Evolutionary conservation across 2,888 invertebrate genomes (phyloP), one percentile per base, ranked within the genome.

Genomic region (Timandra comae): DNA sequence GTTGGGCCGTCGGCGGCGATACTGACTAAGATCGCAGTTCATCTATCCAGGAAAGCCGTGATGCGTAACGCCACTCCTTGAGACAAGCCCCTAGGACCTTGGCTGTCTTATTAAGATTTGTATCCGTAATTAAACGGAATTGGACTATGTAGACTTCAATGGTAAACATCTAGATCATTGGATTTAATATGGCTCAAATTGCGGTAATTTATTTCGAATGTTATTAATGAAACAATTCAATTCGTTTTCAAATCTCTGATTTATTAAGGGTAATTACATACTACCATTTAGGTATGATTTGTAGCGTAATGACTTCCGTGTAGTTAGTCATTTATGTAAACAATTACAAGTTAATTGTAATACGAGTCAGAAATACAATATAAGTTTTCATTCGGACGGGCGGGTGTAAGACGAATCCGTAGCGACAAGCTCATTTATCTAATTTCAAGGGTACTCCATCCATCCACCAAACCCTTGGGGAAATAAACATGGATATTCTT

Each of bases 71-170:
- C 57, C 84, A 43, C 81, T 55, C 84, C 84, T 64, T 34, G 19
- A 31, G 63, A 45, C 77, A 52, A 66, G 63, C 77, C 82, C 58
- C 46, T 38, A 43, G 43, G 71, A 75, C 84, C 84, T 84, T 81
- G 81, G 56, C 52, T 62, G 52, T 67, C 61, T 61, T 65, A 62
- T 57, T 63, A 59, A 56, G 56, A 57, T 55, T 52, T 51, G 52
- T 56, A 46, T 37, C 37, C 50, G 52, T 60, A 67, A 72, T 69
- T 61, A 63, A 61, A 59, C 47, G 43, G 43, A 55, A 58, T 63
- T 49, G 41, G 54, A 44, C 48, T 49, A 43, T 56, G 39, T 36
- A 46, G 56, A 59, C 53, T 51, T 56, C 57, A 62, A 64, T 60
- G 51, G 43, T 47, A 44, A 48, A 43, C 42, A 52, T 48, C 48